Base-by-base conservation (phyloP, 2,113 vertebrate species). In the Addax nasomaculatus region DNA sequence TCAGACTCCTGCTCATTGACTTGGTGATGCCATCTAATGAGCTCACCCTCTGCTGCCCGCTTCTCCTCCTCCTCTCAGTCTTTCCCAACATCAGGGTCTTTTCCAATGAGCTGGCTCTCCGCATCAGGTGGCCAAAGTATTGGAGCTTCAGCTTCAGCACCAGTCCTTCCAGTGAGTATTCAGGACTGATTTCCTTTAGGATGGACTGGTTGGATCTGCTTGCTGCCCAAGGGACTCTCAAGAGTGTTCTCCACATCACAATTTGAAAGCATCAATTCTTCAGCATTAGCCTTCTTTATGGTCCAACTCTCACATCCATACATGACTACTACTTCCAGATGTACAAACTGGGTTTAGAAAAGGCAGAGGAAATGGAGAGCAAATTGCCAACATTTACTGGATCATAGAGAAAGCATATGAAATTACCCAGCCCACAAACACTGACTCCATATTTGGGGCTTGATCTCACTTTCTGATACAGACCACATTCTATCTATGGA, bases 251-350 rank as follows among this genome's bases (percentile, higher is more conserved):
- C 70, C 23, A 43, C 70, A 7, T 0, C 39, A 27, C 70, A 76
- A 0, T 43, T 43, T 4, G 12, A 43, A 43, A 76, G 39, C 39
- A 76, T 43, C 12, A 4, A 0, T 76, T 76, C 23, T 43, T 43
- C 39, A 43, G 70, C 36, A 14, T 23, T 25, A 76, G 36, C 36
- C 23, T 23, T 70, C 67, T 7, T 76, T 43, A 43, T 27, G 23
- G 36, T 27, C 36, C 23, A 15, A 15, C 21, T 43, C 11, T 27
- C 39, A 3, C 5, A 1, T 76, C 36, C 23, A 25, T 43, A 27
- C 0, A 1, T 43, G 39, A 27, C 12, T 43, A 43, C 6, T 27
- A 2, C 70, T 27, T 27, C 12, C 70, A 14, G 39, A 43, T 43
- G 70, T 7, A 43, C 70, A 27, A 14, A 43, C 12, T 43, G 70